Conservation (phyloP, 2,888 invertebrate species). For the Amaurobius ferox region DNA sequence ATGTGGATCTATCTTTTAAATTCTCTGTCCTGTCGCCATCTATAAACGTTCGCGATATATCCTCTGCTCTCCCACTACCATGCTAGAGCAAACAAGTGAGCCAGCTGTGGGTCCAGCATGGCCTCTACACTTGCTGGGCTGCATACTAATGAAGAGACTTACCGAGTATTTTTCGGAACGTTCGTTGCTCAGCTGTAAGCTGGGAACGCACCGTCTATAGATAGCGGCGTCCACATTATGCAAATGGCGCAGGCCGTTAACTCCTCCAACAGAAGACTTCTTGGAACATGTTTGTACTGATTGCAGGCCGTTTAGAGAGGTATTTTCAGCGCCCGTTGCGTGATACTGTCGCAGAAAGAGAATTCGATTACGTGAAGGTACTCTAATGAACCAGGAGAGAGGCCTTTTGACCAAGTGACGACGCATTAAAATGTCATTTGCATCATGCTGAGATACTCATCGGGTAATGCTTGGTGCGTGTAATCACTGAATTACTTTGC, state of each 20-base stretch:
- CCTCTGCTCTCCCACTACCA: no score
- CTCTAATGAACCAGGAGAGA: background rate
- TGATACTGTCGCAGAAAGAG: background rate
- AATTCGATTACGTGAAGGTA: background rate
- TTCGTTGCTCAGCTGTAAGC: slow-evolving; percentile 57
- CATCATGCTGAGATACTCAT: background rate
- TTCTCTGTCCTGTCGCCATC: no score
- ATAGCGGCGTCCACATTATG: slow-evolving; percentile 28
- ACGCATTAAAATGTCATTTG: background rate
- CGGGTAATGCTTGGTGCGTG: no score
- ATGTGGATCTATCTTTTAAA: no score
- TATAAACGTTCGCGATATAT: no score
- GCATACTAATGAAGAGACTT: slow-evolving; percentile 58
- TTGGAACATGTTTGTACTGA: background rate
- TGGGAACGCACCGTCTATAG: slow-evolving; percentile 42
- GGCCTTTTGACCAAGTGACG: background rate
- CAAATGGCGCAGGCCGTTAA: slow-evolving; percentile 1
- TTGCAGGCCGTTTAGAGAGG: background rate
- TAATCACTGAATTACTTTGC: no score
- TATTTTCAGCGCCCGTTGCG: background rate
- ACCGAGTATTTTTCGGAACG: slow-evolving; percentile 15
- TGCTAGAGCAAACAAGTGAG: background rate
- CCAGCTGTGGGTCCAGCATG: slow-evolving; percentile 3
- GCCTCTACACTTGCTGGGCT: background rate
- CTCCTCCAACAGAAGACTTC: background rate